Conservation (phyloP, 2,797 vertebrate species). For the Sebastes matsubarae region DNA sequence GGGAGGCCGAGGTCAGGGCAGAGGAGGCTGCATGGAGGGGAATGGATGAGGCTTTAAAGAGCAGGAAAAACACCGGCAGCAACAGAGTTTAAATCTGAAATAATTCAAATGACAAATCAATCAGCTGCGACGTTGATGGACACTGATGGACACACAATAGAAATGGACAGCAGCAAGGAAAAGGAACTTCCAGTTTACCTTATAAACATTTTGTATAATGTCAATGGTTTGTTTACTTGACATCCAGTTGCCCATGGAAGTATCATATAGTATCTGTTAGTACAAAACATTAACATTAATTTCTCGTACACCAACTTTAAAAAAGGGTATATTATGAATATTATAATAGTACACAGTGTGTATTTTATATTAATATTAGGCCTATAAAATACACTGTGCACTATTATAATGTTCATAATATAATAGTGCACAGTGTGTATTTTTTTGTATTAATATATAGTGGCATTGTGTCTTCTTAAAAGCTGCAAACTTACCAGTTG, state of each 20-base stretch:
- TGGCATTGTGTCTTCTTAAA: not conserved
- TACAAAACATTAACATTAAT: not conserved
- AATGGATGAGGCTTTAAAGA: not conserved
- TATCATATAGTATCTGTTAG: not conserved
- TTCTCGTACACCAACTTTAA: not conserved
- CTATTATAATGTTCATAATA: too few species aligned
- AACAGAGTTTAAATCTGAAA: not conserved
- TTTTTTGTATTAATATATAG: not conserved
- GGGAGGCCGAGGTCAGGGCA: constrained; percentile 49
- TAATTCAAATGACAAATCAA: not conserved
- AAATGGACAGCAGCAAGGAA: not conserved
- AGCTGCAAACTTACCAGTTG: not conserved
- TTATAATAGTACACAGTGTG: too few species aligned
- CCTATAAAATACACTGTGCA: too few species aligned
- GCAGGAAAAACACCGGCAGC: not conserved
- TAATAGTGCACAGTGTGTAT: not conserved
- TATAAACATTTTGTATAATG: too few species aligned
- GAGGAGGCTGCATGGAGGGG: constrained; percentile 11
- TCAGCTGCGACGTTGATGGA: not conserved
- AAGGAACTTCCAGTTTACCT: not conserved
- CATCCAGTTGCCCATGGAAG: not conserved
- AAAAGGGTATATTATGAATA: not conserved
- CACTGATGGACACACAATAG: not conserved
- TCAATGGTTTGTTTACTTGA: not conserved
- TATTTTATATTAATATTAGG: too few species aligned